These are phyloP conservation scores for Calidris pygmaea DNA, from an alignment of 2,113 vertebrate genomes.

Conservation along the genomic window DNA sequence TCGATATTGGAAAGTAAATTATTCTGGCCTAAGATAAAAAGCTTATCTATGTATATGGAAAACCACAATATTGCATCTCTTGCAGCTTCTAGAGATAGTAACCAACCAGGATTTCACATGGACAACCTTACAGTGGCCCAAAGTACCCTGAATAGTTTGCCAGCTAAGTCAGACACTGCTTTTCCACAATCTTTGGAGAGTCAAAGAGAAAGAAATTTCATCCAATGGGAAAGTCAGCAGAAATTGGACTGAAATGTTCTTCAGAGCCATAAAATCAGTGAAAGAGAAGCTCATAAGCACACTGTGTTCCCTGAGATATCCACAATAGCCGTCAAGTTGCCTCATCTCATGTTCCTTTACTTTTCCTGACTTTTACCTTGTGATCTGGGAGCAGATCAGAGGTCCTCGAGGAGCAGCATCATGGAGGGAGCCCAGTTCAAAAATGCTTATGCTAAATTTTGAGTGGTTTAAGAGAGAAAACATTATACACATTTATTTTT, in stretches of 20 bases:
- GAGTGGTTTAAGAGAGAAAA: not conserved
- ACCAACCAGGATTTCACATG: not conserved
- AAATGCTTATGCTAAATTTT: not conserved
- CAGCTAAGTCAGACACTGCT: not conserved
- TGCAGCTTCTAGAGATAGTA: not conserved
- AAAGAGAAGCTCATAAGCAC: not conserved
- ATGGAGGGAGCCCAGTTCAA: accelerated
- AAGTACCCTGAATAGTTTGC: not conserved
- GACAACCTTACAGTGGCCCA: not conserved
- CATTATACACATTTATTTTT: too few relatives aligned
- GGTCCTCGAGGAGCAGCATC: not conserved
- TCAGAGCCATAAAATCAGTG: constrained; percentile 28
- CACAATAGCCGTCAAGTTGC: not conserved
- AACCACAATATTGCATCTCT: not conserved
- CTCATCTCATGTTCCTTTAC: not conserved
- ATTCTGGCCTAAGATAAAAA: not conserved
- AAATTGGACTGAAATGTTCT: constrained; percentile 1
- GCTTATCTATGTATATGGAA: not conserved
- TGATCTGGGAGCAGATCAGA: not conserved
- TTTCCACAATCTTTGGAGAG: accelerated
- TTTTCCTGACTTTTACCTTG: not conserved
- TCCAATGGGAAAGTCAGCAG: not conserved
- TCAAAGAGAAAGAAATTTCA: not conserved
- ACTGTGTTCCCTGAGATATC: constrained; percentile 26
- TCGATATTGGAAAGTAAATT: not conserved